phyloP scores from a whole-genome alignment of 2,888 invertebrate genomes.

The Augochlorella aurata region DNA sequence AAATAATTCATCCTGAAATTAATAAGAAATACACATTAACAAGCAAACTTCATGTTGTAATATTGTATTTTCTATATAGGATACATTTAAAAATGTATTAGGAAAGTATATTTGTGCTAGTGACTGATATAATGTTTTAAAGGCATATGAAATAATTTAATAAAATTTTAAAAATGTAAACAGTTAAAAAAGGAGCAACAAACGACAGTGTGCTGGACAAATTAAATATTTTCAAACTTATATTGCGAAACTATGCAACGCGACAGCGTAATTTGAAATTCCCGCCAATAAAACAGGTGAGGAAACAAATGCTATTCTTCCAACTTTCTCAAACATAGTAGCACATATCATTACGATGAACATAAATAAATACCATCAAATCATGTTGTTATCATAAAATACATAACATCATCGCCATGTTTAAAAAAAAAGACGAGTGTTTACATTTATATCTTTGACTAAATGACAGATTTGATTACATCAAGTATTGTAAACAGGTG shows the following conservation, averaged over 20 bases:
- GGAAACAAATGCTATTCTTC: neutral
- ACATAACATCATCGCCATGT: neutral
- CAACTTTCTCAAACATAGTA: neutral
- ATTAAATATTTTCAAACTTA: neutral
- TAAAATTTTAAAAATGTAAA: neutral
- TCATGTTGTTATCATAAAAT: neutral
- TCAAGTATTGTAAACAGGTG: neutral
- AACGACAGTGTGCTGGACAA: neutral
- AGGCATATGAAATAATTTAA: neutral
- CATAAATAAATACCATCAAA: neutral
- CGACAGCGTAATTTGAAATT: slow-evolving; percentile 20
- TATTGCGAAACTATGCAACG: neutral
- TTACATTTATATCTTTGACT: neutral
- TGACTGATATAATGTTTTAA: neutral
- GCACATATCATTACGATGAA: neutral
- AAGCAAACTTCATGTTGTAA: slow-evolving; percentile 7
- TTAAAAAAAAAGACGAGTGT: too few species aligned
- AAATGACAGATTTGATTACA: neutral
- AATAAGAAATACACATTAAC: slow-evolving; percentile 3
- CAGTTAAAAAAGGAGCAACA: neutral
- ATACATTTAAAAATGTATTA: neutral
- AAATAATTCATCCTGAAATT: slow-evolving; percentile 37
- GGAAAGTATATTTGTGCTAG: neutral
- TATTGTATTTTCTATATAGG: neutral
- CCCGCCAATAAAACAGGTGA: slow-evolving; percentile 6